phyloP scores from a whole-genome alignment of 1,140 invertebrate species.

The Lethocerus indicus region DNA sequence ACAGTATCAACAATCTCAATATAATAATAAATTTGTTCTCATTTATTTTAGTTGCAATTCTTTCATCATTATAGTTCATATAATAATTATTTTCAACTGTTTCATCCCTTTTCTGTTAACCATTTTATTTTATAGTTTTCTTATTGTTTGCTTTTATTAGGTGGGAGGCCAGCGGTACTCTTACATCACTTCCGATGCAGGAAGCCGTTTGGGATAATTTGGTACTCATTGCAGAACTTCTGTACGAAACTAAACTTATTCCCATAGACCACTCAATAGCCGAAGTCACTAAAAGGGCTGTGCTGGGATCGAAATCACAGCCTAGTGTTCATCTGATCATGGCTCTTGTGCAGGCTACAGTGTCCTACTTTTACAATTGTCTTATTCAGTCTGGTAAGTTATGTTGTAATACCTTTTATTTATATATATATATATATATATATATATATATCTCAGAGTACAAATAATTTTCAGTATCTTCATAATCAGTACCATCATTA shows the following conservation, averaged over 20 bases:
- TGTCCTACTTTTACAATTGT: conserved; percentile 60
- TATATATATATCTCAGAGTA: too few species aligned
- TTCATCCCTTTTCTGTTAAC: not conserved
- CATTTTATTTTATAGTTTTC: conserved; percentile 3
- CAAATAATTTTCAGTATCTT: too few species aligned
- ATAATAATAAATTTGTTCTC: too few species aligned
- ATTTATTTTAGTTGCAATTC: too few species aligned
- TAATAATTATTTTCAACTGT: not conserved
- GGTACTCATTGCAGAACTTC: conserved; percentile 3
- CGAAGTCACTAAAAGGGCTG: conserved; percentile 4
- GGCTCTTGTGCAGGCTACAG: conserved; percentile 45
- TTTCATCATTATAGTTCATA: too few species aligned
- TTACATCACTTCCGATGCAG: conserved; percentile 8
- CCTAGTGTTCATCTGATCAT: conserved; percentile 27
- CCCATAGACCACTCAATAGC: conserved; percentile 11
- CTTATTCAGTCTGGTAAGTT: conserved; percentile 41
- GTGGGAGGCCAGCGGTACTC: conserved; percentile 17
- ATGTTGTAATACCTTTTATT: too few species aligned
- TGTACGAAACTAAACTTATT: conserved; percentile 5
- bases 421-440: not conserved
- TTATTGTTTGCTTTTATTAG: conserved; percentile 12
- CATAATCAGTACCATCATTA: too few species aligned
- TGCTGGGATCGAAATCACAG: not conserved
- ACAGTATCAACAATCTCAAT: too few species aligned
- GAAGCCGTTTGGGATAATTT: conserved; percentile 14